Conservation (phyloP, 2,113 vertebrate genomes). For the Neodon shergylaensis region DNA sequence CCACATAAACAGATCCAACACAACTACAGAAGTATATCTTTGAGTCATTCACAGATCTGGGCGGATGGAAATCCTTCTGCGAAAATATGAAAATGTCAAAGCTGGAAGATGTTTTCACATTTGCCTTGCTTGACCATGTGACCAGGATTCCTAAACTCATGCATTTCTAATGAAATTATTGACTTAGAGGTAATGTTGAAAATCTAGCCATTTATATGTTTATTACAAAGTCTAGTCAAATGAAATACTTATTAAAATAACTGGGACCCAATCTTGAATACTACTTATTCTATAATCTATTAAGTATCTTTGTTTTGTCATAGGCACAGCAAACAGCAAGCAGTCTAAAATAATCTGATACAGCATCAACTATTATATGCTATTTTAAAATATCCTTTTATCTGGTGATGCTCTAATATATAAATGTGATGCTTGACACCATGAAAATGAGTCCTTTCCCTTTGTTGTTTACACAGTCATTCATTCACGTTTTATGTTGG, state of each 20-base stretch:
- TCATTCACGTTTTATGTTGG: conserved; percentile 23
- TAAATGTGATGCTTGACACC: background rate
- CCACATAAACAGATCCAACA: background rate
- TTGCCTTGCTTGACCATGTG: background rate
- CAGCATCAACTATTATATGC: conserved; percentile 42
- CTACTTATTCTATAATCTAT: conserved; percentile 49
- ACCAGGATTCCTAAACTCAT: background rate
- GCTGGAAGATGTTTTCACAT: background rate
- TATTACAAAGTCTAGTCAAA: conserved; percentile 21
- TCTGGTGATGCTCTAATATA: background rate
- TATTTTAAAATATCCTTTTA: conserved; percentile 42
- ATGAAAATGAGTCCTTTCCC: conserved; percentile 38
- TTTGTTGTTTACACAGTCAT: conserved; percentile 39
- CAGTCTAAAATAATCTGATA: conserved; percentile 38
- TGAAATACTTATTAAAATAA: conserved; percentile 34
- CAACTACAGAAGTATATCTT: background rate
- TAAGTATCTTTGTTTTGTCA: background rate
- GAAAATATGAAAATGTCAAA: background rate
- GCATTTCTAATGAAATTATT: background rate
- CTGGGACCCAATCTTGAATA: background rate
- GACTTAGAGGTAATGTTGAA: conserved; percentile 9
- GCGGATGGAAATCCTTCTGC: conserved; percentile 21
- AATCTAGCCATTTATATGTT: background rate
- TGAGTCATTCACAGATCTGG: conserved; percentile 2
- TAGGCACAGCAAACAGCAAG: conserved; percentile 36